Base-by-base conservation (phyloP, 2,797 vertebrate species). In the Macroramphosus scolopax region DNA sequence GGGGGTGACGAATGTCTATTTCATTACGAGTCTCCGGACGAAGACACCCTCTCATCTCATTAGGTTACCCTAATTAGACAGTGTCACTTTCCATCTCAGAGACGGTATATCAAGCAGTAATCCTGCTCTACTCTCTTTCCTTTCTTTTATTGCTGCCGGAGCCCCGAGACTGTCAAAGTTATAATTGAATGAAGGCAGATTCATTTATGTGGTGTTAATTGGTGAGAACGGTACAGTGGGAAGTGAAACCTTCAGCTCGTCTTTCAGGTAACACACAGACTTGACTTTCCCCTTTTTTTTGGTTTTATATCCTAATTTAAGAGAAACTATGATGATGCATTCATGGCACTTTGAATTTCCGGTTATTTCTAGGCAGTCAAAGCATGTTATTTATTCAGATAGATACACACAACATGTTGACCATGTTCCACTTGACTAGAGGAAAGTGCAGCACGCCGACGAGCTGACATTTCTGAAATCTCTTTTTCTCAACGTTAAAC, bases 381-480 rank as follows among this genome's bases (percentile, higher is more conserved):
- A 49, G 62, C 45, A 43, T 51, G 45, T 52, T 75, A 67, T 79
- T 70, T 62, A 69, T 76, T 75, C 66, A 72, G 63, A 55, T 44
- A 51, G 51, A 79, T 53, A 64, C 55, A 80, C 68, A 72, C n/a
- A n/a, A n/a, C n/a, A 4, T 62, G 64, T 72, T 65, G 75, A 77
- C 76, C 68, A 52, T 58, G 78, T 79, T 86, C 71, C 78, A 75
- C 72, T 75, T 72, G 70, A 77, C 50, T 67, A 51, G 63, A 75
- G 40, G 54, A 59, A 12, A 54, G 70, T 30, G 68, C 68, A 12
- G 47, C 61, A 24, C 34, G 31, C 65, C 30, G 49, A 70, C 62
- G 82, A 77, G 67, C 72, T 89, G 88, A 88, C 82, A 88, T 88
- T 89, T 22, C 86, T 79, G 68, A 88, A 90, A 87, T 87, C 77